Percentiles rank a stretch among this genome's conserved stretches.
These are phyloP conservation scores for Netelia inedita DNA, from an alignment of 2,888 invertebrate species.

Conservation along the genomic window DNA sequence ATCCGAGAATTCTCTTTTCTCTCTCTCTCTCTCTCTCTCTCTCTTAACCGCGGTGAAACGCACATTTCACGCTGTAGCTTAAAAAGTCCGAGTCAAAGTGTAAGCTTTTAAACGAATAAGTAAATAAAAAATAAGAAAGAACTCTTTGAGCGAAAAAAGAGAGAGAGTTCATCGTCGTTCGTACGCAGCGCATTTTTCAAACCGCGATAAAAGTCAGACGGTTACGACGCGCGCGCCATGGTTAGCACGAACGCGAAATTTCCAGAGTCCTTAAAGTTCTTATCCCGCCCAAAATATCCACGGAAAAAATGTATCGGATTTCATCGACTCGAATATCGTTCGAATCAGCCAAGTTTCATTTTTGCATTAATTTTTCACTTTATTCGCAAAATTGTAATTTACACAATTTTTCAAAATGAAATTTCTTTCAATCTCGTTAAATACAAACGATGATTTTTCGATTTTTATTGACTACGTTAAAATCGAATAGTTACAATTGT, in stretches of 20 bases:
- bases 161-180: slow-evolving; percentile 29
- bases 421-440: too few relatives aligned
- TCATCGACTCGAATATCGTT: too few relatives aligned
- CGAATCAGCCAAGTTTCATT: too few relatives aligned
- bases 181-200: slow-evolving; percentile 28
- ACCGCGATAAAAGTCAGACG: slow-evolving; percentile 43
- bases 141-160: not conserved
- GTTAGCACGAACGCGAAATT: not conserved
- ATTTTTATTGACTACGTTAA: too few relatives aligned
- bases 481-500: too few relatives aligned
- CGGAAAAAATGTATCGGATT: too few relatives aligned
- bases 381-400: too few relatives aligned
- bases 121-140: slow-evolving; percentile 11
- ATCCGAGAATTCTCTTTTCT: not conserved
- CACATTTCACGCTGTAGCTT: slow-evolving; percentile 13
- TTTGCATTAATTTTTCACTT: too few relatives aligned
- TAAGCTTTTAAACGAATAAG: slow-evolving; percentile 6
- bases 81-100: slow-evolving; percentile 18
- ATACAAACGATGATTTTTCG: too few relatives aligned
- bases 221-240: slow-evolving; percentile 26
- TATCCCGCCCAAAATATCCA: not conserved
- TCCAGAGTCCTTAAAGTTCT: not conserved
- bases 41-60: not conserved
- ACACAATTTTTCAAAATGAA: too few relatives aligned
- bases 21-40: not conserved